Base-by-base conservation (phyloP, 1,140 invertebrate species). In the Trachymyrmex septentrionalis region DNA sequence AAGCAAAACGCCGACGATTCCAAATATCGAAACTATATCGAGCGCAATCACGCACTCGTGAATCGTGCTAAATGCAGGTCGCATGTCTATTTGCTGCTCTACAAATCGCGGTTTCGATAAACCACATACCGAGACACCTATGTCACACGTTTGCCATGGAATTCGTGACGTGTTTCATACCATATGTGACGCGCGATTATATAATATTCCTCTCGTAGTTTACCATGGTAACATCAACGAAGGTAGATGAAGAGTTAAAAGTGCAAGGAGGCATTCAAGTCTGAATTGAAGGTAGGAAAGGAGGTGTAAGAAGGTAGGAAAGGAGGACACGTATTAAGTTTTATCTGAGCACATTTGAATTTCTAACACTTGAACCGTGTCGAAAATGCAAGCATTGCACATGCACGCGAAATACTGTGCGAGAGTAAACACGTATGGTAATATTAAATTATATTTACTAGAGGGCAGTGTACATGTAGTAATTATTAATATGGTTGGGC, bases 91-190 rank as follows among this genome's bases (percentile, higher is more conserved):
- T 93, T 91, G 87, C 92, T 85, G 88, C 88, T 87, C 88, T 91
- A 86, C 86, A 88, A 92, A 91, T 93, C 88, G 92, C 72, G 92
- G 92, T 93, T 92, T 91, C 91, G 88, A 93, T 90, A 92, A 93
- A 93, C 92, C 92, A 75, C 93, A 93, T 78, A 48, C 72, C 88
- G 80, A 81, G 87, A 90, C 88, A 89, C 89, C 87, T 92, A 91
- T 90, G 91, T 93, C 93, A 92, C 87, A 90, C 84, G 71, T 44
- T n/a, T 61, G 73, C 55, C 53, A 76, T 80, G 89, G 77, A 90
- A 92, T 91, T 90, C 92, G 92, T 93, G 93, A 93, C 89, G 89
- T 89, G 88, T 93, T 90, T 90, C 92, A 77, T 90, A 84, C 50
- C 53, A 61, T 80, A 61, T 82, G 85, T 89, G 88, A 91, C 88